Evolutionary conservation across 2,113 vertebrate species (phyloP).

Genomic region (Ceyx cyanopectus): DNA sequence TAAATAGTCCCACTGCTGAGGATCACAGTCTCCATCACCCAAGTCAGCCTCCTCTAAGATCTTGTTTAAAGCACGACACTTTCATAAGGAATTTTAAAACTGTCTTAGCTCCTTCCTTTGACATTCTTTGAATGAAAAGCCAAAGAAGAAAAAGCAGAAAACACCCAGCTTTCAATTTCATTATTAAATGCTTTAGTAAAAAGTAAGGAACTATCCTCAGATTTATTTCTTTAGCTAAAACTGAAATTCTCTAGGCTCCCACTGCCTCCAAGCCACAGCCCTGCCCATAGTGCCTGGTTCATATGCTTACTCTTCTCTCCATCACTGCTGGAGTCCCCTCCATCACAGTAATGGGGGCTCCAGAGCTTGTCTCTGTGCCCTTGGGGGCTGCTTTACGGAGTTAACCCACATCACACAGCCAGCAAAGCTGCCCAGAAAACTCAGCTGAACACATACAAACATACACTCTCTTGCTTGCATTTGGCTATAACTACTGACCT

Average conservation of each 20-base stretch:
- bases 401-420: not conserved
- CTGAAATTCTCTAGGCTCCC: not conserved
- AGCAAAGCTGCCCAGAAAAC: not conserved
- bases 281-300: not conserved
- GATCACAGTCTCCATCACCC: not conserved
- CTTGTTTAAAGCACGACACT: not conserved
- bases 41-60: not conserved
- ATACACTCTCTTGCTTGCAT: too few relatives aligned
- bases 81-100: not conserved
- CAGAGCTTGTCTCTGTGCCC: not conserved
- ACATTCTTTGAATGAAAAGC: not conserved
- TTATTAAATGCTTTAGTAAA: not conserved
- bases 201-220: not conserved
- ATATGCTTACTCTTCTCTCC: not conserved
- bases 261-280: not conserved
- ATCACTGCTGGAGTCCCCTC: accelerated
- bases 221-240: not conserved
- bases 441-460: accelerated
- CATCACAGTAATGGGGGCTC: not conserved
- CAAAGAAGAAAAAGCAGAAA: not conserved
- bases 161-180: not conserved
- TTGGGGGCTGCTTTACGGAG: not conserved
- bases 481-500: not conserved
- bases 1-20: not conserved
- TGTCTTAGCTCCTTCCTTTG: not conserved